Conservation (phyloP, 2,888 invertebrate species). For the Tenthredo distinguenda region DNA sequence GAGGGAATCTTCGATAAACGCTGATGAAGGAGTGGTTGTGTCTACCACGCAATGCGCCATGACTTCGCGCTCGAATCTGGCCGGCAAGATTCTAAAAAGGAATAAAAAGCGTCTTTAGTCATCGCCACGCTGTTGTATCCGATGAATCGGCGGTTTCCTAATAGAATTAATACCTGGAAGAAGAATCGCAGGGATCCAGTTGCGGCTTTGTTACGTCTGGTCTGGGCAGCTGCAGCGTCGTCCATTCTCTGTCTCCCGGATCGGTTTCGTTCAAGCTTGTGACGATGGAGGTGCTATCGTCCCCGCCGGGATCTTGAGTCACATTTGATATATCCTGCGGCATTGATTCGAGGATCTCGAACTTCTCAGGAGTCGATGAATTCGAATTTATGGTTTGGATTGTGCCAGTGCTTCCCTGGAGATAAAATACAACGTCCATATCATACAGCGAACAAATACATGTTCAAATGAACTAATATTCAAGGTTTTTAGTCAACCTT, state of each 20-base stretch:
- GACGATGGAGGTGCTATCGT: constrained; percentile 72
- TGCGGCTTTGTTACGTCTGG: constrained; percentile 67
- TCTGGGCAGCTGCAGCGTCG: constrained; percentile 74
- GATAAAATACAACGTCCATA: neutral
- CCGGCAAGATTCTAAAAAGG: constrained; percentile 78
- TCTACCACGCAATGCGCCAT: constrained; percentile 79
- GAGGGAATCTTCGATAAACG: constrained; percentile 74
- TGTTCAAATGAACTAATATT: constrained; percentile 33
- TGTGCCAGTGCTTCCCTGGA: constrained; percentile 65
- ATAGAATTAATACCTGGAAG: constrained; percentile 59
- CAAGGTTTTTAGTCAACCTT: constrained; percentile 59
- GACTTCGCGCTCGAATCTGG: constrained; percentile 80
- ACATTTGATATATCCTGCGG: constrained; percentile 65
- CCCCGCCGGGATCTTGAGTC: constrained; percentile 71
- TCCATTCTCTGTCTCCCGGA: constrained; percentile 77
- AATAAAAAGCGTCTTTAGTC: neutral
- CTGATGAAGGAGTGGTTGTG: constrained; percentile 72
- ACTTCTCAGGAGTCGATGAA: constrained; percentile 75
- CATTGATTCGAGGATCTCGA: constrained; percentile 73
- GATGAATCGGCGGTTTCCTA: neutral
- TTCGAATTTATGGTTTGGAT: constrained; percentile 71
- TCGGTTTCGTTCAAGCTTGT: constrained; percentile 74
- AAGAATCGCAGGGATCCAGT: constrained; percentile 58
- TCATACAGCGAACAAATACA: neutral
- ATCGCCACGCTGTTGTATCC: neutral